Conservation (phyloP, 2,888 invertebrate species). For the Macrosoma leucophasiata region DNA sequence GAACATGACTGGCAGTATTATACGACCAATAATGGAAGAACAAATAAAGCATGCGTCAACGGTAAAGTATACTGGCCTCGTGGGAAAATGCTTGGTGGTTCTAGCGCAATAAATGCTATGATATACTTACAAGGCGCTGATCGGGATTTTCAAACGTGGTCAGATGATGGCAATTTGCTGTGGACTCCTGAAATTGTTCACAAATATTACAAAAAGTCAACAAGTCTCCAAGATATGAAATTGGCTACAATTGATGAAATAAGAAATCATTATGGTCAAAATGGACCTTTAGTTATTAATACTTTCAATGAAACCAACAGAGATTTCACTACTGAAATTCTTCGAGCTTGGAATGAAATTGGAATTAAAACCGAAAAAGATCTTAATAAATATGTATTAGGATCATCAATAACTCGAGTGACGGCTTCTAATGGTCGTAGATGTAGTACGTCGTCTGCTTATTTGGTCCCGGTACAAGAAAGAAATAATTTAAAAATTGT, state of each 20-base stretch:
- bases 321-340: background rate
- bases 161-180: slow-evolving; percentile 51
- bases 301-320: background rate
- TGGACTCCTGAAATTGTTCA: slow-evolving; percentile 56
- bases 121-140: slow-evolving; percentile 66
- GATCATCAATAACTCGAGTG: too few relatives aligned
- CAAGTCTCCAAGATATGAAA: slow-evolving; percentile 5
- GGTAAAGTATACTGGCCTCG: slow-evolving; percentile 59
- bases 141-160: slow-evolving; percentile 65
- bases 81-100: slow-evolving; percentile 76
- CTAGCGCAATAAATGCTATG: slow-evolving; percentile 69
- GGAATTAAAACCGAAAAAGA: too few relatives aligned
- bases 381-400: too few relatives aligned
- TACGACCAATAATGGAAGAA: slow-evolving; percentile 79
- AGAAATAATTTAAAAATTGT: slow-evolving; percentile 49
- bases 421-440: too few relatives aligned
- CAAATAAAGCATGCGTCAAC: slow-evolving; percentile 77
- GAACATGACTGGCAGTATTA: slow-evolving; percentile 80
- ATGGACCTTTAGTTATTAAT: slow-evolving; percentile 1
- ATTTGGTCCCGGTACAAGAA: slow-evolving; percentile 29
- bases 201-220: slow-evolving; percentile 45
- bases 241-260: background rate
- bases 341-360: background rate
- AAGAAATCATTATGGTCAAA: slow-evolving; percentile 1
- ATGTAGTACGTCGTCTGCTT: too few relatives aligned